phyloP scores from a whole-genome alignment of 2,797 vertebrate species.

The Hyperoplus immaculatus region DNA sequence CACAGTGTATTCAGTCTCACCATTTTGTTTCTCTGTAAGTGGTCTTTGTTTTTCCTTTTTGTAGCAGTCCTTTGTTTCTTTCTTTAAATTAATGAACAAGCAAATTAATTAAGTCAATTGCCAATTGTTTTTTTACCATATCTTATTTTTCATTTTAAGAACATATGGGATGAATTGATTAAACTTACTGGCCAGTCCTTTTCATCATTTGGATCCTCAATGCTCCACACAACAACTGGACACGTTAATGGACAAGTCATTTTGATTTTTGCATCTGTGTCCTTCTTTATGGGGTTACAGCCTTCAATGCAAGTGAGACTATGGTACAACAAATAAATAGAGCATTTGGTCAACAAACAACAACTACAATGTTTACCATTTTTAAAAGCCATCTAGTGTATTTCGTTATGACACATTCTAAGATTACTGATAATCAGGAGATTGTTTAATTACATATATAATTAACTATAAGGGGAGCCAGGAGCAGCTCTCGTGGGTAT shows the following conservation, averaged over 20 bases:
- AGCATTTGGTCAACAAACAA: conserved; percentile 1
- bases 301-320: conserved; percentile 64
- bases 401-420: too few species aligned
- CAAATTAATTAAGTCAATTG: not conserved
- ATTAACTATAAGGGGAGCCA: too few species aligned
- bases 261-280: conserved; percentile 44
- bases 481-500: too few species aligned
- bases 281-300: conserved; percentile 38
- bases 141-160: not conserved
- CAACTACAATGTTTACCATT: not conserved
- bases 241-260: conserved; percentile 63
- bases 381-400: not conserved
- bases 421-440: too few species aligned
- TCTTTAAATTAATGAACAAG: conserved; percentile 45
- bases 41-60: not conserved
- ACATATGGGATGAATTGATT: accelerated
- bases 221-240: conserved; percentile 69
- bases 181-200: conserved; percentile 55
- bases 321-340: not conserved
- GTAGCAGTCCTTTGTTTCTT: conserved; percentile 58
- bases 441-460: too few species aligned
- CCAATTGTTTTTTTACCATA: not conserved
- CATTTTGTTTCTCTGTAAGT: not conserved
- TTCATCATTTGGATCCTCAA: conserved; percentile 11
- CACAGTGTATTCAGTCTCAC: conserved; percentile 32